Conservation (phyloP, 30 jellyfish, hydroid and myxozoan species). For the Aurelia sp. region DNA sequence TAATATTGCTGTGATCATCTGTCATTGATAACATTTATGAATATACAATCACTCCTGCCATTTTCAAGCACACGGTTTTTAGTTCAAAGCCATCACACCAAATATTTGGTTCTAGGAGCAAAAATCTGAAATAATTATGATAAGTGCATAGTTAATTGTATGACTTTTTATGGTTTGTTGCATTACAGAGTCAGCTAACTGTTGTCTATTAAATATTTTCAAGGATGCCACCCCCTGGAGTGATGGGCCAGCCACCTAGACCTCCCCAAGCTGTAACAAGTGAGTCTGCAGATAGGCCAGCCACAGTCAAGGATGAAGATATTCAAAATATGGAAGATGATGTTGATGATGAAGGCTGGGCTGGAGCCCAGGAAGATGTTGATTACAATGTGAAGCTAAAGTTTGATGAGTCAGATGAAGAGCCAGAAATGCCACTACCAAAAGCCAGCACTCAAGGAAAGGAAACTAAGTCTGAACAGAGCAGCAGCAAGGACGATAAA, state of each 20-base stretch:
- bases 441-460: slow-evolving; percentile 1
- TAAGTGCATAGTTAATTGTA: too few species aligned
- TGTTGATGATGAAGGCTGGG: slow-evolving; percentile 92
- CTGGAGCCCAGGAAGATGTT: slow-evolving; percentile 97
- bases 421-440: slow-evolving; percentile 35
- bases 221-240: slow-evolving; percentile 86
- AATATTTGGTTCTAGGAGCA: too few species aligned
- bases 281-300: slow-evolving; percentile 73
- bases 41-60: too few species aligned
- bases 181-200: too few species aligned
- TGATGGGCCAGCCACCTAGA: slow-evolving; percentile 60
- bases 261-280: slow-evolving; percentile 40
- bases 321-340: slow-evolving; percentile 62
- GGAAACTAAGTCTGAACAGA: slow-evolving; percentile 1
- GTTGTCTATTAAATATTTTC: too few species aligned
- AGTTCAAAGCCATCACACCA: too few species aligned
- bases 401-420: slow-evolving; percentile 95
- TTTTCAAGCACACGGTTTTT: too few species aligned
- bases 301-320: slow-evolving; percentile 71
- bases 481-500: background rate
- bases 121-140: too few species aligned
- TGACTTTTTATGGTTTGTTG: too few species aligned
- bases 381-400: slow-evolving; percentile 88
- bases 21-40: too few species aligned
- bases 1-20: too few species aligned